These are phyloP conservation scores for Alouatta palliata DNA, from an alignment of 2,113 vertebrate genomes.

Conservation along the genomic window DNA sequence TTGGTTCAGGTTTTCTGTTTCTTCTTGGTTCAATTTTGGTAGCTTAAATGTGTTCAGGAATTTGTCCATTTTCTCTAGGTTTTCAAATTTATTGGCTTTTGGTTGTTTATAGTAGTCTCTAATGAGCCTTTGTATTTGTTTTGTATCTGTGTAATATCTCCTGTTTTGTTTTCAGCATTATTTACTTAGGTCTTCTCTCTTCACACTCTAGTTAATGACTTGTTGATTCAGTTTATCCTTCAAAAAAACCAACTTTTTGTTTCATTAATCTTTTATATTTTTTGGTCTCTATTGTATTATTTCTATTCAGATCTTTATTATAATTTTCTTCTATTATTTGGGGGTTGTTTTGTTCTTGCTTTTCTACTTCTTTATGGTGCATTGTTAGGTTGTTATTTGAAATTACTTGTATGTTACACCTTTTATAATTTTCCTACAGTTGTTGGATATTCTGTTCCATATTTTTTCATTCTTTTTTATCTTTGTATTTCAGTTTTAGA, in stretches of 20 bases:
- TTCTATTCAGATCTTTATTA: background rate
- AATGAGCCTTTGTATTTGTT: background rate
- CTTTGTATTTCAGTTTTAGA: too few species aligned
- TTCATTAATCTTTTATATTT: background rate
- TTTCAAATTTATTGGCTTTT: background rate
- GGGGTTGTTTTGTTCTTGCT: background rate
- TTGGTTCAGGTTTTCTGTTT: background rate
- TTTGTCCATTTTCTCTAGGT: background rate
- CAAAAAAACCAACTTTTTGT: background rate
- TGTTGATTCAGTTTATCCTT: background rate
- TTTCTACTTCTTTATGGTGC: background rate
- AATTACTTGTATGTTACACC: background rate
- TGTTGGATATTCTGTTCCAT: too few species aligned
- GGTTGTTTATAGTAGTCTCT: background rate
- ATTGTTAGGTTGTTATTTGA: background rate
- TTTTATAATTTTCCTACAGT: too few species aligned
- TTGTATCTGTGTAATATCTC: background rate
- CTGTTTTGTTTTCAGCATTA: background rate
- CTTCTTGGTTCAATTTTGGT: background rate
- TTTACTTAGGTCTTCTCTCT: background rate
- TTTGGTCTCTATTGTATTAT: background rate
- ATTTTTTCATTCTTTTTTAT: too few species aligned
- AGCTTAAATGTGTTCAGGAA: background rate
- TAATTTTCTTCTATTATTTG: background rate
- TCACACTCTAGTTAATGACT: background rate